phyloP scores from a whole-genome alignment of 2,113 vertebrate genomes.

The Rhinoptilus africanus region DNA sequence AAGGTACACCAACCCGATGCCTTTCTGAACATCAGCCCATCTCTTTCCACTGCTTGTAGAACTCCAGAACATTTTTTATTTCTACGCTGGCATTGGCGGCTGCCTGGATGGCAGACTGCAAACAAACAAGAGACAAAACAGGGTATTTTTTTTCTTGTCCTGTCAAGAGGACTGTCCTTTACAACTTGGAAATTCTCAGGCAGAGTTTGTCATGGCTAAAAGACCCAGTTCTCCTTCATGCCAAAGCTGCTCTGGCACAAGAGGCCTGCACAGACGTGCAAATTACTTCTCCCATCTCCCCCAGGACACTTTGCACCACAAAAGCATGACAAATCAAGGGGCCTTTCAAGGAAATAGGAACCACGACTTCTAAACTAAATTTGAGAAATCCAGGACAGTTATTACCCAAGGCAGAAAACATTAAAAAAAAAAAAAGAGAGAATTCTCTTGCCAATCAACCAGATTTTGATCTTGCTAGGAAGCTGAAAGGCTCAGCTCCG shows the following conservation, averaged over 20 bases:
- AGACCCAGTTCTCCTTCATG: neutral
- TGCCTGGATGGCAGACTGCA: slow-evolving; percentile 87
- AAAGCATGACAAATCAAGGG: neutral
- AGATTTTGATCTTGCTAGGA: too few species aligned
- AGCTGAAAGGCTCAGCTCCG: neutral
- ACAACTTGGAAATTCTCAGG: neutral
- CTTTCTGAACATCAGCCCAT: slow-evolving; percentile 84
- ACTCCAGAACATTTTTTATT: slow-evolving; percentile 90
- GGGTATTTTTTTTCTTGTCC: neutral
- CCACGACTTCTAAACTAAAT: neutral
- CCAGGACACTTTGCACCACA: neutral
- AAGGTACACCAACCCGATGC: slow-evolving; percentile 51
- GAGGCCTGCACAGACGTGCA: neutral
- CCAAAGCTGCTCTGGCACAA: neutral
- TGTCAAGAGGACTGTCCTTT: neutral
- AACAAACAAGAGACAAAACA: neutral
- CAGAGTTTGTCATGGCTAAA: neutral
- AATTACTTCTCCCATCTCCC: neutral
- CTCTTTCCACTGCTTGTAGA: slow-evolving; percentile 99
- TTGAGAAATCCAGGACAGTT: neutral
- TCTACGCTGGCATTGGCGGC: slow-evolving; percentile 85
- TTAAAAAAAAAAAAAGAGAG: neutral
- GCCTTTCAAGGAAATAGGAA: neutral
- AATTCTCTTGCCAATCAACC: neutral
- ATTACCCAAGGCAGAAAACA: neutral